phyloP scores from a whole-genome alignment of 2,888 invertebrate species.

The Steinernema hermaphroditum region DNA sequence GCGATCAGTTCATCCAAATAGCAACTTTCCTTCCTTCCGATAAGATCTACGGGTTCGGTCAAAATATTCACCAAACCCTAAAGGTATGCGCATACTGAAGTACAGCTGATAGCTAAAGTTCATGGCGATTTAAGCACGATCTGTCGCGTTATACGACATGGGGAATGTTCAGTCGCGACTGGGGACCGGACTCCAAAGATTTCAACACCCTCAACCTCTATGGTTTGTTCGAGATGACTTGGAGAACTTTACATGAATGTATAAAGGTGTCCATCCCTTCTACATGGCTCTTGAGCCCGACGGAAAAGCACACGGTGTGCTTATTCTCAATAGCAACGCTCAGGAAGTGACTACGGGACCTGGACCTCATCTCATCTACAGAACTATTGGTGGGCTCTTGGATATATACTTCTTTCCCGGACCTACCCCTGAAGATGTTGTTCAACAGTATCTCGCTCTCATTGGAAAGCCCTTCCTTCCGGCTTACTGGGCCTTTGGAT shows the following conservation, averaged over 20 bases:
- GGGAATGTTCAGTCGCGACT: conserved; percentile 59
- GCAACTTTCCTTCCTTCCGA: conserved; percentile 40
- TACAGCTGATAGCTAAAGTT: neutral
- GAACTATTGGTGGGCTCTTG: conserved; percentile 69
- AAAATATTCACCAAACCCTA: conserved; percentile 37
- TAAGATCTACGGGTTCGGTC: conserved; percentile 45
- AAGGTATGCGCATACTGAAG: conserved; percentile 3
- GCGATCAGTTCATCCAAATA: conserved; percentile 45
- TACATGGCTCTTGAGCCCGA: conserved; percentile 57
- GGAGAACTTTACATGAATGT: neutral
- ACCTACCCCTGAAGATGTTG: conserved; percentile 66
- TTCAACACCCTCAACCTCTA: conserved; percentile 55
- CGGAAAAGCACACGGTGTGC: conserved; percentile 61
- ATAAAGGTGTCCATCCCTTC: conserved; percentile 58
- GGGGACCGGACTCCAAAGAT: conserved; percentile 48
- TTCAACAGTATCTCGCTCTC: conserved; percentile 64
- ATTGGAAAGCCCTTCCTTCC: conserved; percentile 63
- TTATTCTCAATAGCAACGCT: conserved; percentile 59
- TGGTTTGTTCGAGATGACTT: conserved; percentile 24
- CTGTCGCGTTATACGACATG: conserved; percentile 54
- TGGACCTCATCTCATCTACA: conserved; percentile 74
- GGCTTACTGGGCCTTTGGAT: conserved; percentile 66
- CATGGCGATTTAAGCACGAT: conserved; percentile 49
- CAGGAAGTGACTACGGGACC: conserved; percentile 61
- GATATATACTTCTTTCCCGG: conserved; percentile 65